phyloP scores from a whole-genome alignment of 2,888 invertebrate species.

The Entomobrya multifasciata region DNA sequence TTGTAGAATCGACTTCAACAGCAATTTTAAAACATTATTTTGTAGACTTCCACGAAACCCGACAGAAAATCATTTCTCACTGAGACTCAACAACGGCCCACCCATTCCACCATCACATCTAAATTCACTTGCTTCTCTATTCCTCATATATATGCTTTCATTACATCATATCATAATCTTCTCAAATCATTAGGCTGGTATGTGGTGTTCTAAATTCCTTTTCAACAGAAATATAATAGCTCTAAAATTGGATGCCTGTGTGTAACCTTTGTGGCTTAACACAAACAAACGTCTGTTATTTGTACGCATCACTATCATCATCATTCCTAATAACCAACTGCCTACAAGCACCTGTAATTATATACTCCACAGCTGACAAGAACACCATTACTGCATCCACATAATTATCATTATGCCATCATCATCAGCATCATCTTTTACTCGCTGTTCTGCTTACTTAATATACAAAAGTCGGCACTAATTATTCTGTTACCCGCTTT shows the following conservation, averaged over 20 bases:
- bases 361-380: neutral
- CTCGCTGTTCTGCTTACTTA: neutral
- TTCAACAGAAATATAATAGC: constrained; percentile 19
- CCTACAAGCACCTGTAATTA: constrained; percentile 43
- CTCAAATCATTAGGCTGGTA: constrained; percentile 29
- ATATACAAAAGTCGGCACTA: constrained; percentile 12
- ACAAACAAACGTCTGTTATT: neutral
- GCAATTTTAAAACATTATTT: too few species aligned
- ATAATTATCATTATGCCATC: constrained; percentile 5
- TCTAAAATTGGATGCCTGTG: constrained; percentile 17
- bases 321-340: neutral
- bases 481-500: constrained; percentile 17
- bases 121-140: too few species aligned
- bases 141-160: too few species aligned
- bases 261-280: constrained; percentile 9
- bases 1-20: too few species aligned
- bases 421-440: too few species aligned
- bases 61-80: constrained; percentile 43
- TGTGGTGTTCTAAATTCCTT: constrained; percentile 41
- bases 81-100: constrained; percentile 21
- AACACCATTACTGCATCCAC: neutral
- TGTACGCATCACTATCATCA: too few species aligned
- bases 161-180: constrained; percentile 1
- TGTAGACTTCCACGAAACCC: neutral
- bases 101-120: constrained; percentile 14